A percentile compares a stretch with the other conserved stretches of the same genome.
These are phyloP conservation scores for Selene dorsalis DNA, from an alignment of 2,797 vertebrate genomes.

Conservation along the genomic window DNA sequence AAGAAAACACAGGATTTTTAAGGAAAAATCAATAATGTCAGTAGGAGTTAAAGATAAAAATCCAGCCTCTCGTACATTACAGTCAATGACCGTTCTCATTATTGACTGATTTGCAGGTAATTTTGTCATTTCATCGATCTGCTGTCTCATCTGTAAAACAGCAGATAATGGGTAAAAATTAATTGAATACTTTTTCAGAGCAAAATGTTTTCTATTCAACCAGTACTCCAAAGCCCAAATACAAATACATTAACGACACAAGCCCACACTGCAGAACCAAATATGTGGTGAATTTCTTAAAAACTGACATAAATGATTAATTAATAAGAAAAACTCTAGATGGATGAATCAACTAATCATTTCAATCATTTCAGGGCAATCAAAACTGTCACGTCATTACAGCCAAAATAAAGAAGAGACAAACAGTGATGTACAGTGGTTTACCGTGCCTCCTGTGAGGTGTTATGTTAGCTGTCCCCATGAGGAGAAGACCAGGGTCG, in stretches of 20 bases:
- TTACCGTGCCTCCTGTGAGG: constrained; percentile 39
- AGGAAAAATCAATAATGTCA: background rate
- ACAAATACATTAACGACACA: background rate
- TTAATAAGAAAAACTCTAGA: background rate
- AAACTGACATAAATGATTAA: background rate
- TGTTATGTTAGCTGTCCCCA: constrained; percentile 5
- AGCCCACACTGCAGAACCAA: background rate
- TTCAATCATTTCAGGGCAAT: background rate
- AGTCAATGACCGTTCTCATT: background rate
- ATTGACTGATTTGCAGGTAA: background rate
- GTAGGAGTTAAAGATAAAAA: background rate
- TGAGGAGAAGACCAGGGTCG: constrained; percentile 32
- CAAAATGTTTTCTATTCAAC: background rate
- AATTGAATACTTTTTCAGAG: background rate
- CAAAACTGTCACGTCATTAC: background rate
- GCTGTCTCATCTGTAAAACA: background rate
- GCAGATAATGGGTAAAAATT: background rate
- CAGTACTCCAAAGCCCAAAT: background rate
- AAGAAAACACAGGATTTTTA: background rate
- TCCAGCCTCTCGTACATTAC: background rate
- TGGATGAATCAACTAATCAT: background rate
- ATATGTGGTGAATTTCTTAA: background rate
- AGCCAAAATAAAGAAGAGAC: background rate
- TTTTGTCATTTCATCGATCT: background rate
- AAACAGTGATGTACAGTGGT: background rate